Evolutionary conservation across 2,888 invertebrate genomes (phyloP).

Genomic region (Labia minor): DNA sequence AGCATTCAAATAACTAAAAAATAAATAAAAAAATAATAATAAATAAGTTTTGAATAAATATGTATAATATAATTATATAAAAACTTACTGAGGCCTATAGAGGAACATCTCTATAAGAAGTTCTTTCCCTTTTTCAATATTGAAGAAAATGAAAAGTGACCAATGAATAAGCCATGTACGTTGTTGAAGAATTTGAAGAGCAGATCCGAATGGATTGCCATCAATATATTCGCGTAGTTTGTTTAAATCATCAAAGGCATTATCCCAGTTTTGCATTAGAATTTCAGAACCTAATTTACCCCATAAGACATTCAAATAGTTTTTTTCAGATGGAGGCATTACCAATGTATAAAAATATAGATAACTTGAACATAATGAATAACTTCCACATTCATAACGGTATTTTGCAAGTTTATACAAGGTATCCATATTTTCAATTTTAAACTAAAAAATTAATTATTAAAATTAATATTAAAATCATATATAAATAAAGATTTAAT

Average conservation of each 20-base stretch:
- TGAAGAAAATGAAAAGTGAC: conserved; percentile 98
- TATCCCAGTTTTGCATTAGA: conserved; percentile 91
- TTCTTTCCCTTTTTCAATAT: conserved; percentile 93
- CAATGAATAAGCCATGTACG: conserved; percentile 99
- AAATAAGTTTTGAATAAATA: background rate
- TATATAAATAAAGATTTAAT: too few species aligned
- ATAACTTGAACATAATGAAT: conserved; percentile 87
- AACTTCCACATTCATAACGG: conserved; percentile 97
- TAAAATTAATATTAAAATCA: conserved; percentile 18
- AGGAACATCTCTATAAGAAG: conserved; percentile 97
- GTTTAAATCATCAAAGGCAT: conserved; percentile 90
- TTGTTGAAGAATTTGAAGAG: conserved; percentile 85
- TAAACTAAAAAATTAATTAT: conserved; percentile 51
- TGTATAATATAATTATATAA: background rate
- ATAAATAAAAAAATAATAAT: conserved; percentile 24
- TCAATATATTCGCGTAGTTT: conserved; percentile 94
- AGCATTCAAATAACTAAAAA: conserved; percentile 79
- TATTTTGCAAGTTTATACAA: conserved; percentile 93
- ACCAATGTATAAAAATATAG: conserved; percentile 93
- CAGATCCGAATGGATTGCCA: conserved; percentile 66
- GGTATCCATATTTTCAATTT: conserved; percentile 87
- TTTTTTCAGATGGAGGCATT: conserved; percentile 83
- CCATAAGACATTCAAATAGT: conserved; percentile 83
- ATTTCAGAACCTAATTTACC: conserved; percentile 89
- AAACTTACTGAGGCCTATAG: conserved; percentile 75